phyloP scores from a whole-genome alignment of 2,888 invertebrate genomes.

The Timema podura region DNA sequence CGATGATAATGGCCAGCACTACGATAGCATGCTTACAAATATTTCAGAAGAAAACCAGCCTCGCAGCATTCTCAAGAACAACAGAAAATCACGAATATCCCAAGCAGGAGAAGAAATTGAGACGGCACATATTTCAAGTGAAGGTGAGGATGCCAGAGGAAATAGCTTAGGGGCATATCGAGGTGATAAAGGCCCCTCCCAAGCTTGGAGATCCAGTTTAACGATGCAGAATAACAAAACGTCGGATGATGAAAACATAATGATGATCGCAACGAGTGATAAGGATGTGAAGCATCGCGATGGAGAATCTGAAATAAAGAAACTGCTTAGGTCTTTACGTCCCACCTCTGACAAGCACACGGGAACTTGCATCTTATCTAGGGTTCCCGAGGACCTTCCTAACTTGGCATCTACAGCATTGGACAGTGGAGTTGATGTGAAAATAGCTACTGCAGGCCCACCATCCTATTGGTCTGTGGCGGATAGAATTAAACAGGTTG shows the following conservation, averaged over 20 bases:
- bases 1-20: neutral
- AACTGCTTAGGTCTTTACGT: conserved; percentile 30
- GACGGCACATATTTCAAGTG: neutral
- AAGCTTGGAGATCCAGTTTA: conserved; percentile 48
- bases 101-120: conserved; percentile 20
- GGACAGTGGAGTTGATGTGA: conserved; percentile 17
- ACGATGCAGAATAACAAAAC: conserved; percentile 37
- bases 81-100: conserved; percentile 24
- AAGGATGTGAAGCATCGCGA: neutral
- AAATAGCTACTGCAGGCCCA: conserved; percentile 15
- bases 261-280: neutral
- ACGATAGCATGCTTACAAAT: neutral
- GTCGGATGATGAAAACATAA: neutral
- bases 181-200: too few relatives aligned
- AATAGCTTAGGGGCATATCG: too few relatives aligned
- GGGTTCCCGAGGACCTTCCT: conserved; percentile 6
- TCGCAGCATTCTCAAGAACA: conserved; percentile 28
- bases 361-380: neutral
- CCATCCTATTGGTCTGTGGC: conserved; percentile 46
- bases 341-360: conserved; percentile 25
- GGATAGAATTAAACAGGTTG: conserved; percentile 49
- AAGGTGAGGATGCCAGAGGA: conserved; percentile 6
- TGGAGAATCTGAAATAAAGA: conserved; percentile 28
- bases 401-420: neutral
- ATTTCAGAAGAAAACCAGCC: conserved; percentile 37